These are phyloP conservation scores for Pachycephala philippinensis DNA, from an alignment of 2,113 vertebrate genomes.

Conservation along the genomic window DNA sequence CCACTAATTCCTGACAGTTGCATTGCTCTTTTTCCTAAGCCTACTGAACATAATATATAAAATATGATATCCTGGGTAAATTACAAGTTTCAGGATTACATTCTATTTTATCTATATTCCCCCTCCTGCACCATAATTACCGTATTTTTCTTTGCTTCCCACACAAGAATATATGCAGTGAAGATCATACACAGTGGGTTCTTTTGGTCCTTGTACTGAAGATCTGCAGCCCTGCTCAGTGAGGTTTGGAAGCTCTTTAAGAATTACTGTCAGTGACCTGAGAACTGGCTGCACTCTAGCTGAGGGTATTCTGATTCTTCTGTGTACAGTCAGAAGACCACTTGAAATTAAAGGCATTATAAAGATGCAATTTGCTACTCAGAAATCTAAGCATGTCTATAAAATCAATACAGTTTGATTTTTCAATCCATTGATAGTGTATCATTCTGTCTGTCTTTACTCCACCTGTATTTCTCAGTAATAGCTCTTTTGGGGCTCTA, in stretches of 20 bases:
- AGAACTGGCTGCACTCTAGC: background rate
- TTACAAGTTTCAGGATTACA: background rate
- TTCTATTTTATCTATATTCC: background rate
- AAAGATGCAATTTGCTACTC: background rate
- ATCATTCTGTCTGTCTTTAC: background rate
- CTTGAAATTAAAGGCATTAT: background rate
- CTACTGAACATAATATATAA: background rate
- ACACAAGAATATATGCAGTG: background rate
- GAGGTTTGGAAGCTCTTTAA: background rate
- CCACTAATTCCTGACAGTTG: background rate
- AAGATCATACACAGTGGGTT: background rate
- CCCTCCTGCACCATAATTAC: background rate
- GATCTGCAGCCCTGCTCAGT: background rate
- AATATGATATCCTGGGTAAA: background rate
- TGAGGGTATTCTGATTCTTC: background rate
- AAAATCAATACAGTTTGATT: background rate
- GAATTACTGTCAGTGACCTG: background rate
- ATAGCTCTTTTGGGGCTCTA: background rate
- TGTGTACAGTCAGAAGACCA: background rate
- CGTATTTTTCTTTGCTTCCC: background rate
- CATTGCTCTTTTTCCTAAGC: background rate
- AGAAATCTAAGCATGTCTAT: background rate
- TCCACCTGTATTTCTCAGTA: background rate
- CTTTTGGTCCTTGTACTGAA: background rate
- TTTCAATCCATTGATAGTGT: background rate